Conservation (phyloP, 2,888 invertebrate genomes). For the Panzeria rudis region DNA sequence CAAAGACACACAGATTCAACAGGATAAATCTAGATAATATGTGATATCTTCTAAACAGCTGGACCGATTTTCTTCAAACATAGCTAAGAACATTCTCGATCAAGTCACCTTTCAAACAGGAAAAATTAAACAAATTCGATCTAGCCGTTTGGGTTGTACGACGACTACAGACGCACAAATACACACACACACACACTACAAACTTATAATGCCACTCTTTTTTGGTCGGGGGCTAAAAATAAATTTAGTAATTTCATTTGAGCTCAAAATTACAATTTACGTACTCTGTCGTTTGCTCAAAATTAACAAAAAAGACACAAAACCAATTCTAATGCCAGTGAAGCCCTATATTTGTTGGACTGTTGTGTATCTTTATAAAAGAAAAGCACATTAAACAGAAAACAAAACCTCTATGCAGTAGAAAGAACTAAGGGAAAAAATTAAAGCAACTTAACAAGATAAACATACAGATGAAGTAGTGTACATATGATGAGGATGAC, state of each 20-base stretch:
- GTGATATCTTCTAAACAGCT: no score
- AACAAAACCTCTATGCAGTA: constrained; percentile 63
- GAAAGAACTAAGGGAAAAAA: constrained; percentile 56
- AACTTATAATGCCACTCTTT: no score
- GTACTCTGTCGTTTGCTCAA: constrained; percentile 26
- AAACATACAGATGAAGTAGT: constrained; percentile 68
- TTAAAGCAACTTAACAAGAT: constrained; percentile 70
- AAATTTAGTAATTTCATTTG: not conserved
- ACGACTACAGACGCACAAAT: no score
- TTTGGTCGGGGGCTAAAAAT: no score
- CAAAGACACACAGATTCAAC: no score
- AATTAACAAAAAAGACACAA: constrained; percentile 29
- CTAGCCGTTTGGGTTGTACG: no score
- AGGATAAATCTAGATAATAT: no score
- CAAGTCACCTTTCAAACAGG: no score
- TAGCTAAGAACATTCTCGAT: no score
- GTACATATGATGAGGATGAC: constrained; percentile 61
- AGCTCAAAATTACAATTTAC: not conserved
- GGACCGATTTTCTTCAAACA: no score
- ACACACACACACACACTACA: no score
- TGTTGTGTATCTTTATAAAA: constrained; percentile 20
- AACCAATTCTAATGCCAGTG: constrained; percentile 54
- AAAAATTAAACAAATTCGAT: no score
- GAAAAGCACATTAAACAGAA: constrained; percentile 62
- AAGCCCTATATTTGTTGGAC: constrained; percentile 49